Base-by-base conservation (phyloP, 2,113 vertebrate species). In the Brachypodius melanocephalos region DNA sequence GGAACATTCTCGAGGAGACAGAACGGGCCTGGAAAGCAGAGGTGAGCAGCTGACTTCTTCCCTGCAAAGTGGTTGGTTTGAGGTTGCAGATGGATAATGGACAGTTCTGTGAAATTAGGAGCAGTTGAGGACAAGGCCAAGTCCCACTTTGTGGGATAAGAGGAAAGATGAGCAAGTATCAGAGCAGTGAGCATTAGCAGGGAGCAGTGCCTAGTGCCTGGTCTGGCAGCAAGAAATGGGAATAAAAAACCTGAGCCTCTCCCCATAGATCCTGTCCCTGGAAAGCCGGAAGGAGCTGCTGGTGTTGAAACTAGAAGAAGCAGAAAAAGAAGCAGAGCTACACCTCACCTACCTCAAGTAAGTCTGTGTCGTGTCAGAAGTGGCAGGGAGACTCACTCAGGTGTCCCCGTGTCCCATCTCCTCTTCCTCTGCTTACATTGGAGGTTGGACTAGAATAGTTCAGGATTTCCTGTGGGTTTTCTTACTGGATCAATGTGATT, bases 201-300 rank as follows among this genome's bases (percentile, higher is more conserved):
- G 40, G 34, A 20, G 29, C 18, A 14, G 9, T 63, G 89, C 48
- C 28, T 8, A 8, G 48, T 19, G 54, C 40, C 2, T 48, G 10
- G 8, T 8, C 7, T 72, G 28, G 72, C 38, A 46, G 49, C 20
- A 4, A 1, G 40, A 29, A 51, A 5, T 3, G 0, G 38, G 9
- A 48, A 5, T 17, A 4, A 22, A 24, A 3, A 25, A 63, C 0
- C 24, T 5, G 88, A 85, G 36, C 82, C 63, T 89, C 10, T 94
- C 87, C 72, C 49, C 29, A 17, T 45, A 99, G 99, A 97, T 98
- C 45, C 90, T 97, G 16, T 98, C 98, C 28, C 95, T 99, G 94
- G 98, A 99, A 94, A 98, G 98, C 96, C 98, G 99, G 36, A 98
- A 98, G 85, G 98, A 99, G 48, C 95, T 98, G 61, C 97, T 98